Percentiles rank a stretch among this genome's conserved stretches.
Evolutionary conservation across 2,113 vertebrate genomes (phyloP).

Genomic region (Cardinalis cardinalis): DNA sequence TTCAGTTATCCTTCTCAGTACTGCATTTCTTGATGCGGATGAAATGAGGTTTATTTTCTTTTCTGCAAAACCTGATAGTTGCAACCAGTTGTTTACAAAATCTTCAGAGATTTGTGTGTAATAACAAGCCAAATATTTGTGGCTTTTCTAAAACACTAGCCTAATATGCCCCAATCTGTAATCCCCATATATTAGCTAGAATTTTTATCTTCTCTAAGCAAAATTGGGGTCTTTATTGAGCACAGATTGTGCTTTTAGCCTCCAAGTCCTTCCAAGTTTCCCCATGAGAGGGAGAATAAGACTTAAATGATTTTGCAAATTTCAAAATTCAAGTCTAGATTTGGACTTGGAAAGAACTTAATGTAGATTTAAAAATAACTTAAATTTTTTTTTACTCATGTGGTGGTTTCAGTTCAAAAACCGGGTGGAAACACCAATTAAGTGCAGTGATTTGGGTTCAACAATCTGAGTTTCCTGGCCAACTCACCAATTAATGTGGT

Average conservation of each 20-base stretch:
- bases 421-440: background rate
- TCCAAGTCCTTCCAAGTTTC: background rate
- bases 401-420: background rate
- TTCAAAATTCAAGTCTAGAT: background rate
- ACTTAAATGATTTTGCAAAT: background rate
- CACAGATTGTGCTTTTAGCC: background rate
- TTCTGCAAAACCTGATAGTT: slow-evolving; percentile 12
- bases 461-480: background rate
- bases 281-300: background rate
- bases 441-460: background rate
- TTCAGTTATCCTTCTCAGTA: slow-evolving; percentile 41
- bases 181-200: background rate
- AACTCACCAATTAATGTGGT: background rate
- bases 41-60: slow-evolving; percentile 17
- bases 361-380: background rate
- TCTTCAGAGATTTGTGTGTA: slow-evolving; percentile 7
- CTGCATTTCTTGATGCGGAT: background rate
- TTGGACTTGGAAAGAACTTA: background rate
- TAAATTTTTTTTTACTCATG: background rate
- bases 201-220: slow-evolving; percentile 4
- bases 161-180: background rate
- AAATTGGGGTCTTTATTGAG: background rate
- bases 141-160: slow-evolving; percentile 2
- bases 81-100: slow-evolving; percentile 26
- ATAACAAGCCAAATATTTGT: slow-evolving; percentile 11